Percentiles rank a stretch among this genome's conserved stretches.
Evolutionary conservation across 2,797 vertebrate species (phyloP).

Genomic region (Limosa lapponica): DNA sequence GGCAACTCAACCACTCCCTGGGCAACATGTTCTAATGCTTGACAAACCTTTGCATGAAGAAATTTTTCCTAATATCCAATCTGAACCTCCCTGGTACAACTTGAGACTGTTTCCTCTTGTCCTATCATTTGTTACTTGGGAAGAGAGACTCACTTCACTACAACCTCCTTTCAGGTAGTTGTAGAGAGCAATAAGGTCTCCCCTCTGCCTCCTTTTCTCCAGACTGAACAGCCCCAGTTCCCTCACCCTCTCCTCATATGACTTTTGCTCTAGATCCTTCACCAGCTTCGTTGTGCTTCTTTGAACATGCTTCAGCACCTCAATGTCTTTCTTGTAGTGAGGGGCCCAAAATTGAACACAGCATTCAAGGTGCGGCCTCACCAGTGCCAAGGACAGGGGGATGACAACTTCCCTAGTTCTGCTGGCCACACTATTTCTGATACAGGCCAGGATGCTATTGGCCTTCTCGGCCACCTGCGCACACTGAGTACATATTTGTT

Average conservation of each 20-base stretch:
- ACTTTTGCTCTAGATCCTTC: not conserved
- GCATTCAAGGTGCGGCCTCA: not conserved
- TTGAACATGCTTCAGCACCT: not conserved
- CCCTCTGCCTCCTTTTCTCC: not conserved
- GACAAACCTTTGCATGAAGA: accelerated
- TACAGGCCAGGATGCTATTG: not conserved
- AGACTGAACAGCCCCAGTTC: not conserved
- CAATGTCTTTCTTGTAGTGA: not conserved
- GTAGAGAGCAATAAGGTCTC: not conserved
- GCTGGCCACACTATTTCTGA: not conserved
- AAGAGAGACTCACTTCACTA: not conserved
- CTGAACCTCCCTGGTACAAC: not conserved
- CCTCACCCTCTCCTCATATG: not conserved
- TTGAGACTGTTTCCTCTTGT: not conserved
- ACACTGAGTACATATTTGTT: too few relatives aligned
- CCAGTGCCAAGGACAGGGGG: accelerated
- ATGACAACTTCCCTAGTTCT: accelerated
- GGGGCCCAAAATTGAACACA: too few relatives aligned
- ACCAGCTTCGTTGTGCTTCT: not conserved
- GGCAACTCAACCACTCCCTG: not conserved
- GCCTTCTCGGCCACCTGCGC: not conserved
- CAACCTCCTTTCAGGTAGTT: not conserved
- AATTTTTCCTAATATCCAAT: not conserved
- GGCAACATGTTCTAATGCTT: not conserved
- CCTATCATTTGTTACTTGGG: not conserved